Conservation (phyloP, 1,140 invertebrate species). For the Leptestheria dahalacensis region DNA sequence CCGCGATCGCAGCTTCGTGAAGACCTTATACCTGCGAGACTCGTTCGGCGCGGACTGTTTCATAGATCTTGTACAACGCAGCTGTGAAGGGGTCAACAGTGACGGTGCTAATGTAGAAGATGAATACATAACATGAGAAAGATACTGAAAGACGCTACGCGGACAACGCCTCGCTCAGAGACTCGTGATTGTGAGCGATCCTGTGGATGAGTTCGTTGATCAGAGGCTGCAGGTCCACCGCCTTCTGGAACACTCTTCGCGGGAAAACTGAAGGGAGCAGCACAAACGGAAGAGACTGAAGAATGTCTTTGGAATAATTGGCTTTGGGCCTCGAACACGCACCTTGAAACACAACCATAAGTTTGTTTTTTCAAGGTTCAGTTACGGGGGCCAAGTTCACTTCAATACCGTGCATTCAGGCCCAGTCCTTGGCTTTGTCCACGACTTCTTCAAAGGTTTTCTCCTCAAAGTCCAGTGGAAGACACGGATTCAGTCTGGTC, state of each 20-base stretch:
- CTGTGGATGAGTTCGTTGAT: conserved; percentile 77
- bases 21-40: conserved; percentile 47
- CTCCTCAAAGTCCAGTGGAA: conserved; percentile 24
- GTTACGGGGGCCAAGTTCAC: too few species aligned
- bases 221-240: conserved; percentile 49
- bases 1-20: too few species aligned
- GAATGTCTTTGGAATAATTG: conserved; percentile 46
- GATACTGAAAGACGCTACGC: conserved; percentile 28
- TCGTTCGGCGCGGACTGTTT: conserved; percentile 59
- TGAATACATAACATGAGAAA: not conserved
- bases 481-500: not conserved
- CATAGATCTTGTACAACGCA: conserved; percentile 67
- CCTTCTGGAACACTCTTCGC: conserved; percentile 55
- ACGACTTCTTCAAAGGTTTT: conserved; percentile 42
- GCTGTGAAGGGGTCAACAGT: conserved; percentile 74
- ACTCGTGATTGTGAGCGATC: conserved; percentile 69
- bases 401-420: conserved; percentile 57
- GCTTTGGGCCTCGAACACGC: conserved; percentile 55
- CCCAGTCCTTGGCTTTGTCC: conserved; percentile 65
- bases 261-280: conserved; percentile 72
- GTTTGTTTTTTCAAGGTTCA: too few species aligned
- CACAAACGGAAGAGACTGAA: conserved; percentile 67
- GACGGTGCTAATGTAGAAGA: conserved; percentile 44
- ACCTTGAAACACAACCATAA: conserved; percentile 34
- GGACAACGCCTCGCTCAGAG: conserved; percentile 52